A percentile compares a stretch with the other conserved stretches of the same genome.
Evolutionary conservation across 2,888 invertebrate genomes (phyloP).

Genomic region (Pristionchus arcanus): DNA sequence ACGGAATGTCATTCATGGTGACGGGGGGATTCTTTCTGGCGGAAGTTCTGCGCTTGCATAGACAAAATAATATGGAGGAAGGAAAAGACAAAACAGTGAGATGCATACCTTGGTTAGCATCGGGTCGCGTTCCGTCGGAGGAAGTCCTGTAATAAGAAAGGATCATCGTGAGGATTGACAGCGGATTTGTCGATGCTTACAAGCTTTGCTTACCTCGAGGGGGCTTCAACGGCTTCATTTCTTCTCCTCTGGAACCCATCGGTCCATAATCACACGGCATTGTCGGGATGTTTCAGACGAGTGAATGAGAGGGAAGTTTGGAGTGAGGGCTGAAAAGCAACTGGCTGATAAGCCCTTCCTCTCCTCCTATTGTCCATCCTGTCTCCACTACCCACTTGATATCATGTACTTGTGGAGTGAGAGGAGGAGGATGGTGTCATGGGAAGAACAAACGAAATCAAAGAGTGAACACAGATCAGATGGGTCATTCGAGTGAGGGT

Average conservation of each 20-base stretch:
- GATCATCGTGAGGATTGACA: background rate
- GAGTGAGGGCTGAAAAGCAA: constrained; percentile 1
- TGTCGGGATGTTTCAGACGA: background rate
- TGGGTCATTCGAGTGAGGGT: background rate
- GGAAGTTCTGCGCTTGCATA: background rate
- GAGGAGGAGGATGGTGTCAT: constrained; percentile 3
- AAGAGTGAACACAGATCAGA: background rate
- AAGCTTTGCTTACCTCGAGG: background rate
- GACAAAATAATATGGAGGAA: background rate
- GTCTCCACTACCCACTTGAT: constrained; percentile 33
- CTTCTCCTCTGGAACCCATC: background rate
- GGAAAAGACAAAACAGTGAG: background rate
- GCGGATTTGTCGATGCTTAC: background rate
- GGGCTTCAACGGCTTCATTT: constrained; percentile 10
- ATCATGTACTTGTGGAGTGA: constrained; percentile 16
- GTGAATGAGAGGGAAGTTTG: background rate
- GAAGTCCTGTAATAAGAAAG: background rate
- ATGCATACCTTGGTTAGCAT: constrained; percentile 17
- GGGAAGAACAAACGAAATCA: constrained; percentile 40
- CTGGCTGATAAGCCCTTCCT: constrained; percentile 36
- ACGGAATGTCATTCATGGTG: background rate
- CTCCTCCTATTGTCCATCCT: background rate
- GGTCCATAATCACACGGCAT: background rate
- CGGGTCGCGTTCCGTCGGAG: constrained; percentile 23
- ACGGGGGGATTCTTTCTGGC: background rate